Evolutionary conservation across 2,797 vertebrate species (phyloP).

Genomic region (Aulostomus chinensis): DNA sequence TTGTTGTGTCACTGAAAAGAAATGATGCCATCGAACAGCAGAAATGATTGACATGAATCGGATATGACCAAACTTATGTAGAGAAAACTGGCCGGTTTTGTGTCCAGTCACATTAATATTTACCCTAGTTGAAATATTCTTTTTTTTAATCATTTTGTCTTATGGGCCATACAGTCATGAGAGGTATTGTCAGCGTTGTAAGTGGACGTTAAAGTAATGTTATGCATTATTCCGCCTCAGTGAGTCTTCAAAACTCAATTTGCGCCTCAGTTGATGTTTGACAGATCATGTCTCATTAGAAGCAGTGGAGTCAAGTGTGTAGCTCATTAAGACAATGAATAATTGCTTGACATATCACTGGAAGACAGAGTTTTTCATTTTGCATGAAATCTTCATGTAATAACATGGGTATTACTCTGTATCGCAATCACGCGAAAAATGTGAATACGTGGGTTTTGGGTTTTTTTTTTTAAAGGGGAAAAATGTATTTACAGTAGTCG

Average conservation of each 20-base stretch:
- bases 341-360: slow-evolving; percentile 10
- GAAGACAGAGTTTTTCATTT: slow-evolving; percentile 9
- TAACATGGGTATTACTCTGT: slow-evolving; percentile 3
- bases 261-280: slow-evolving; percentile 27
- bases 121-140: no score
- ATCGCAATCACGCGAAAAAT: not conserved
- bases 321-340: slow-evolving; percentile 34
- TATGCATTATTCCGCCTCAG: slow-evolving; percentile 19
- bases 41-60: slow-evolving; percentile 11
- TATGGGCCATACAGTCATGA: no score
- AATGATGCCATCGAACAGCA: slow-evolving; percentile 21
- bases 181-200: no score
- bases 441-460: no score
- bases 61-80: no score
- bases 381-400: slow-evolving; percentile 8
- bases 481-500: slow-evolving; percentile 18
- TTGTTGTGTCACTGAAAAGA: slow-evolving; percentile 2
- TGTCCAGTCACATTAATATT: no score
- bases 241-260: slow-evolving; percentile 22
- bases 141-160: no score
- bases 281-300: slow-evolving; percentile 42
- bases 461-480: not conserved
- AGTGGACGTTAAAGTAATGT: not conserved
- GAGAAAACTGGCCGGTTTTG: no score
- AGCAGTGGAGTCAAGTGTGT: slow-evolving; percentile 14